Evolutionary conservation across 2,888 invertebrate genomes (phyloP).

Genomic region (Brachypalpus laphriformis): DNA sequence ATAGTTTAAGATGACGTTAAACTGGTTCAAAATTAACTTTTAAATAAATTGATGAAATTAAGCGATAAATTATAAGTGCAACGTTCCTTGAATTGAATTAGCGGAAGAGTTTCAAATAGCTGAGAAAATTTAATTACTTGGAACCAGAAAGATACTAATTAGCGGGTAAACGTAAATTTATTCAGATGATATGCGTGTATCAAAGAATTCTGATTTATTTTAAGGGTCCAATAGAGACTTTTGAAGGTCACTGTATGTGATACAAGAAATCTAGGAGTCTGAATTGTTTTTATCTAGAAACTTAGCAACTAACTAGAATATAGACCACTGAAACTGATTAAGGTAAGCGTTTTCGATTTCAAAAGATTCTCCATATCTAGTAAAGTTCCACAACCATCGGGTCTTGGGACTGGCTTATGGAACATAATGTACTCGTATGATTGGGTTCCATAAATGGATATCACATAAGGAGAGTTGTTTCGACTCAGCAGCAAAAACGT

Average conservation of each 20-base stretch:
- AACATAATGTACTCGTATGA: no score
- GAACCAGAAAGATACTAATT: not conserved
- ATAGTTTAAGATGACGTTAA: not conserved
- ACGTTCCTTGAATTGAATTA: not conserved
- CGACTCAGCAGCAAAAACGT: no score
- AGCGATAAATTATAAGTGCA: constrained; percentile 18
- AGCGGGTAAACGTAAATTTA: not conserved
- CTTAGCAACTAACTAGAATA: no score
- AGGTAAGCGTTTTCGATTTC: no score
- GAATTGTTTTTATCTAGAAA: no score
- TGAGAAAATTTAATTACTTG: constrained; percentile 9
- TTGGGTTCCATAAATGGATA: no score
- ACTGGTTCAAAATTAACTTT: not conserved
- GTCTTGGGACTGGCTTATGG: no score
- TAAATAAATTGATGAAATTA: constrained; percentile 33
- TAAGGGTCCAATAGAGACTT: not conserved
- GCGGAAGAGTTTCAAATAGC: not conserved
- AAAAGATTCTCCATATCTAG: no score
- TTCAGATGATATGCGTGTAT: not conserved
- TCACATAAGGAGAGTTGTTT: no score
- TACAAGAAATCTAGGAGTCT: no score
- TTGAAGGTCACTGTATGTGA: not conserved
- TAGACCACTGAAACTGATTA: no score
- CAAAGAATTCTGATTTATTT: constrained; percentile 1
- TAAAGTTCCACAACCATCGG: no score